A percentile compares a stretch with the other conserved stretches of the same genome.
Conservation (phyloP, 2,113 vertebrate genomes). For the Dolichotis patagonum region DNA sequence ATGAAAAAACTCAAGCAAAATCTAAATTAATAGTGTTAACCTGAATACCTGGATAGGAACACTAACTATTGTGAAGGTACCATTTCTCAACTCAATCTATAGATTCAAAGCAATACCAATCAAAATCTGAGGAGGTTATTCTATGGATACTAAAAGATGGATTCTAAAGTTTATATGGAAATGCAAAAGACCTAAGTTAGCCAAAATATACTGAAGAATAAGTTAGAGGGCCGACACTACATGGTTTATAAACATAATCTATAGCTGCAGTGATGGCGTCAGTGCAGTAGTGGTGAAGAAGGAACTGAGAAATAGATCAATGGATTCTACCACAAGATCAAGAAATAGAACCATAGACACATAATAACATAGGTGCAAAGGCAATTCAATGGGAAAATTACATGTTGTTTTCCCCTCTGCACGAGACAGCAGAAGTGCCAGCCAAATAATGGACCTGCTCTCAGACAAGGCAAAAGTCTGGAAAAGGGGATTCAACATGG, state of each 20-base stretch:
- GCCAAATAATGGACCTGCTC: too few relatives aligned
- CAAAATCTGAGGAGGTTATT: not conserved
- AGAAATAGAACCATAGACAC: not conserved
- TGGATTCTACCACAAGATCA: not conserved
- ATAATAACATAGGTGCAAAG: too few relatives aligned
- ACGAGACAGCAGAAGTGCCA: too few relatives aligned
- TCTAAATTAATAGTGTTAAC: not conserved
- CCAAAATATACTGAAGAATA: not conserved
- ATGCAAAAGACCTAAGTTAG: not conserved
- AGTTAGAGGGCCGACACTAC: not conserved
- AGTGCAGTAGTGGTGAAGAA: not conserved
- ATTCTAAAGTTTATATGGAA: not conserved
- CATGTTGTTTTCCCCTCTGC: too few relatives aligned
- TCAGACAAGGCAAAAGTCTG: too few relatives aligned
- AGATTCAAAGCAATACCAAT: not conserved
- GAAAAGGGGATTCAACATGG: too few relatives aligned
- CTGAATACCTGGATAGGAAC: not conserved
- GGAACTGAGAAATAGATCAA: not conserved
- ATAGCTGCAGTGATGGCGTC: not conserved
- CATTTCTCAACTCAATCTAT: not conserved
- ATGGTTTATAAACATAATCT: not conserved
- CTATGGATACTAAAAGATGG: not conserved
- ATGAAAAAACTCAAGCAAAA: not conserved
- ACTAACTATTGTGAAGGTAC: not conserved
- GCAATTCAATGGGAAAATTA: not conserved